These are phyloP conservation scores for Drosophila mimetica DNA, from an alignment of 2,888 invertebrate genomes.

Conservation along the genomic window DNA sequence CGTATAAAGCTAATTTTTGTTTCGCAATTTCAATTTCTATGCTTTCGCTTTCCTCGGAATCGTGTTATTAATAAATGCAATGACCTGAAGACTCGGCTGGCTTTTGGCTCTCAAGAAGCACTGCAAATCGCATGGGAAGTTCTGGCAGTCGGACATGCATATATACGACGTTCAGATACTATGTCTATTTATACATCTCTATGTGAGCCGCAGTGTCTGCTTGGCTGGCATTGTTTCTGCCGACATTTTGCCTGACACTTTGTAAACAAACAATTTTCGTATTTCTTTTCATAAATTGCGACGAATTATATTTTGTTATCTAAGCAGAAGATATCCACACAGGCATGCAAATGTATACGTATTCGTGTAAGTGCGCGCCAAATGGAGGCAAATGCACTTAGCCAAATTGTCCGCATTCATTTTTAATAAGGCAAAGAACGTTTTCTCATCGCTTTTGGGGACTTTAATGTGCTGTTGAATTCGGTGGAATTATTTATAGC, in stretches of 20 bases:
- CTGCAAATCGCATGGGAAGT: background rate
- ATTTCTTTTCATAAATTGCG: constrained; percentile 59
- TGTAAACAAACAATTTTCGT: constrained; percentile 51
- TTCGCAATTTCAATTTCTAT: constrained; percentile 22
- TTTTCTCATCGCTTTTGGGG: constrained; percentile 7
- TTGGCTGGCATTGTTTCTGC: constrained; percentile 28
- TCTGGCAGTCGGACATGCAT: constrained; percentile 11
- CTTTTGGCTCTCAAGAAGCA: constrained; percentile 18
- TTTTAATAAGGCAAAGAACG: constrained; percentile 22
- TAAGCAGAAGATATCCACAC: constrained; percentile 46
- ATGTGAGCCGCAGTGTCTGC: constrained; percentile 26
- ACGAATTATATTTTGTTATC: constrained; percentile 54
- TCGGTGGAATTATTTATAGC: constrained; percentile 27
- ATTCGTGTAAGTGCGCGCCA: constrained; percentile 12
- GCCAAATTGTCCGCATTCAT: constrained; percentile 39
- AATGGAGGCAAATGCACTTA: constrained; percentile 30
- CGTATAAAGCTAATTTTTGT: constrained; percentile 13
- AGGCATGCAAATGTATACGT: background rate
- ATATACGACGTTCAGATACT: constrained; percentile 24
- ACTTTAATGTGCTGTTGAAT: constrained; percentile 22
- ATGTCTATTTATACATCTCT: constrained; percentile 14
- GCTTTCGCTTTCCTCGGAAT: constrained; percentile 14
- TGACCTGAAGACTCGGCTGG: constrained; percentile 20
- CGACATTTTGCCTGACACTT: constrained; percentile 49
- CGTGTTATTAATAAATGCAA: constrained; percentile 21